Conservation (phyloP, 2,113 vertebrate species). For the Crotalus helleri region DNA sequence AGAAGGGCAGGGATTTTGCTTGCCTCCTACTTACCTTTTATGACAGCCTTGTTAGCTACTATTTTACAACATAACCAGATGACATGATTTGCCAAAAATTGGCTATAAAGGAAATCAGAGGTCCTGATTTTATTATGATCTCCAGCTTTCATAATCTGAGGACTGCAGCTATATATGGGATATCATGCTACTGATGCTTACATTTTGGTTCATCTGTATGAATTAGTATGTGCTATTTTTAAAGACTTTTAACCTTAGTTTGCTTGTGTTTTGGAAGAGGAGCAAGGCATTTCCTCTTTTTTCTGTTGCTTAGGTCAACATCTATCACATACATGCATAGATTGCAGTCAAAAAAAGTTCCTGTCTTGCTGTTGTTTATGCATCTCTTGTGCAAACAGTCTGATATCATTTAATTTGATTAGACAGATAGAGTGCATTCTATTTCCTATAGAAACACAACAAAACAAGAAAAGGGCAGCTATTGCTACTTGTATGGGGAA, state of each 20-base stretch:
- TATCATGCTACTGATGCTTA: neutral
- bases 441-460: neutral
- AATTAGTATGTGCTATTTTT: neutral
- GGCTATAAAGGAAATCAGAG: neutral
- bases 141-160: neutral
- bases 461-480: neutral
- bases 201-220: neutral
- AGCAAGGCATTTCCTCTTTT: neutral
- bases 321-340: neutral
- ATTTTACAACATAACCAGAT: neutral
- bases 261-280: neutral
- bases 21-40: neutral
- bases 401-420: neutral
- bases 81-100: neutral
- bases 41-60: neutral
- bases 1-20: neutral
- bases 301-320: neutral
- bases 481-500: neutral
- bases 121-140: neutral
- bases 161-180: neutral
- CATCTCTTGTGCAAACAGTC: neutral
- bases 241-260: neutral
- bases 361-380: too few relatives aligned
- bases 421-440: neutral
- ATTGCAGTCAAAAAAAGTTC: too few relatives aligned